Evolutionary conservation across 2,797 vertebrate genomes (phyloP).

Genomic region (Urocyon cinereoargenteus): DNA sequence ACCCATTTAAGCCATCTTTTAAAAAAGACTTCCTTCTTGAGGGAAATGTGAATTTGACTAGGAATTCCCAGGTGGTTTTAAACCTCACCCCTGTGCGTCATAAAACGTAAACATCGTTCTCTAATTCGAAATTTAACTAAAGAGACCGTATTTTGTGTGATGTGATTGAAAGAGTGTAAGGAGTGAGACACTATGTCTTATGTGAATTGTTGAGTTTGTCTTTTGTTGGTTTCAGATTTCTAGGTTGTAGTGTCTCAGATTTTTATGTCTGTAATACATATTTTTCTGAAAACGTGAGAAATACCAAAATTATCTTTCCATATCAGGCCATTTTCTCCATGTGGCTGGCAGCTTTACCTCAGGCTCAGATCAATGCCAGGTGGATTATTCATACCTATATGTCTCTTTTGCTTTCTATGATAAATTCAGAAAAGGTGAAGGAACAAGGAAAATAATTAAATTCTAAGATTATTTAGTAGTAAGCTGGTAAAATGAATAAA

Average conservation of each 20-base stretch:
- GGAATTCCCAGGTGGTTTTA: slow-evolving; percentile 35
- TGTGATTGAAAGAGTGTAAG: neutral
- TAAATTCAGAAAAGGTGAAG: slow-evolving; percentile 55
- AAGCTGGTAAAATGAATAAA: slow-evolving; percentile 49
- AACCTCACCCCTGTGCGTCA: neutral
- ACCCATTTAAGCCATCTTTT: neutral
- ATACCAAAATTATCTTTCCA: neutral
- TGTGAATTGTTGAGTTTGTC: neutral
- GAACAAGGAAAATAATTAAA: slow-evolving; percentile 20
- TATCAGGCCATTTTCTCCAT: slow-evolving; percentile 24
- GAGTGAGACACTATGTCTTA: neutral
- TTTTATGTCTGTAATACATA: neutral
- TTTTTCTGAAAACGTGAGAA: slow-evolving; percentile 35
- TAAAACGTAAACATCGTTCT: neutral
- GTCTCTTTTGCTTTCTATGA: slow-evolving; percentile 31
- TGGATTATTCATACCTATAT: slow-evolving; percentile 12
- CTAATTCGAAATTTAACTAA: neutral
- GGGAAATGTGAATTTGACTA: neutral
- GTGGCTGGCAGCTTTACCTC: neutral
- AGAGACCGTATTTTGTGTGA: slow-evolving; percentile 43
- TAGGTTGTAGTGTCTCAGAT: neutral
- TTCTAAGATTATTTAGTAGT: slow-evolving; percentile 42
- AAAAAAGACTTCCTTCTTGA: slow-evolving; percentile 8
- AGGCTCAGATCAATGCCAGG: neutral
- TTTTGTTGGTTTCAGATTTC: slow-evolving; percentile 27